Percentiles rank a stretch among this genome's conserved stretches.
These are phyloP conservation scores for Heloderma charlesbogerti DNA, from an alignment of 2,113 vertebrate species.

Conservation along the genomic window DNA sequence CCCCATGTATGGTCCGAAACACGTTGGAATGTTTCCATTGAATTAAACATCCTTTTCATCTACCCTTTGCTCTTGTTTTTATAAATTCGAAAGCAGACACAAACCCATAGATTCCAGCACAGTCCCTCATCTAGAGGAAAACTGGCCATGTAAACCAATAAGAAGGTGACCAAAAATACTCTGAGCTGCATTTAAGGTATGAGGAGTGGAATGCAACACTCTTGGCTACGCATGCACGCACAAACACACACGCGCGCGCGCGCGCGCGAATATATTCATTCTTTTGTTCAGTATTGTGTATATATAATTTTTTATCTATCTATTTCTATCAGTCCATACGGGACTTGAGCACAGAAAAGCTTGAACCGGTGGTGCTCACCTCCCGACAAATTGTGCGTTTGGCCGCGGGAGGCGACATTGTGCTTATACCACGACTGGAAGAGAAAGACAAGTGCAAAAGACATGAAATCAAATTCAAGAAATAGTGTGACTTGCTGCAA, in stretches of 20 bases:
- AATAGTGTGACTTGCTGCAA: background rate
- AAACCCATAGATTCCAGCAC: background rate
- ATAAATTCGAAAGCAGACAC: background rate
- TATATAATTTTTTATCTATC: conserved; percentile 22
- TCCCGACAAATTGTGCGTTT: conserved; percentile 26
- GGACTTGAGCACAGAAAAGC: conserved; percentile 13
- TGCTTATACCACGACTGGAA: conserved; percentile 8
- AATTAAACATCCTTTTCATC: too few relatives aligned
- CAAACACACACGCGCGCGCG: background rate
- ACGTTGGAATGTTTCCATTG: background rate
- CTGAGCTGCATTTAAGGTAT: background rate
- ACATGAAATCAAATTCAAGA: background rate
- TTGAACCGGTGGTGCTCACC: background rate
- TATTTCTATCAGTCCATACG: conserved; percentile 3
- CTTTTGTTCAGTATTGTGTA: background rate
- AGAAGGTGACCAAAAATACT: too few relatives aligned
- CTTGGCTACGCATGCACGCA: background rate
- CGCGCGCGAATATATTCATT: background rate
- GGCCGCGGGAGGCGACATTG: conserved; percentile 12
- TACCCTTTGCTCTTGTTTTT: too few relatives aligned
- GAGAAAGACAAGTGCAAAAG: background rate
- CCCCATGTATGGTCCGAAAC: too few relatives aligned
- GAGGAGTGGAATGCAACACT: fast-evolving
- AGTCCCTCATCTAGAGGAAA: background rate
- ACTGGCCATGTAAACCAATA: background rate